Conservation (phyloP, 2,113 vertebrate species). For the Dinomys branickii region DNA sequence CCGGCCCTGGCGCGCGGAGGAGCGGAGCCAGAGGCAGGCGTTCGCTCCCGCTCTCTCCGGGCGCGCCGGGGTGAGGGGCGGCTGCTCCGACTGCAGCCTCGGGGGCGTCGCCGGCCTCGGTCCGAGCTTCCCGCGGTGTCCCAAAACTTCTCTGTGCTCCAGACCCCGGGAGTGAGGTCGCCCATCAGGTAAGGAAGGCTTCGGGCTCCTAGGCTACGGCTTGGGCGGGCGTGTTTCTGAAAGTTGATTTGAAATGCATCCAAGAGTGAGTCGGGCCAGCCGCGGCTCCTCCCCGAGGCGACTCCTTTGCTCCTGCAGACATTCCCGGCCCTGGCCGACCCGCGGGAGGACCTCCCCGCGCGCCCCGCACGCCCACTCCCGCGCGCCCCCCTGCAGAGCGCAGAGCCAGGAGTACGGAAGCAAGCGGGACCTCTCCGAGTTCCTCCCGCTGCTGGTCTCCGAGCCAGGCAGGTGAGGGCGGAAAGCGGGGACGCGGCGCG, state of each 20-base stretch:
- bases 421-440: constrained; percentile 11
- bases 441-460: background rate
- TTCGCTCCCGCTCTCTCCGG: constrained; percentile 43
- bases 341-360: constrained; percentile 55
- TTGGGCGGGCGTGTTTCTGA: constrained; percentile 59
- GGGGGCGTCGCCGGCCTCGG: background rate
- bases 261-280: constrained; percentile 66
- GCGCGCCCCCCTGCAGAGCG: constrained; percentile 11
- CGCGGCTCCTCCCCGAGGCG: constrained; percentile 75
- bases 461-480: constrained; percentile 68
- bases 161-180: background rate
- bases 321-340: constrained; percentile 59
- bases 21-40: constrained; percentile 57
- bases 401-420: constrained; percentile 21
- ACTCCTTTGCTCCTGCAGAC: constrained; percentile 68
- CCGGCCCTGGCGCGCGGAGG: constrained; percentile 45
- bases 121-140: background rate
- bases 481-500: background rate
- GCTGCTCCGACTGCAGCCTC: constrained; percentile 9
- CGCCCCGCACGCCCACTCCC: constrained; percentile 41
- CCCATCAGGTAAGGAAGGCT: constrained; percentile 71
- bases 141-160: background rate
- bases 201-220: background rate
- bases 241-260: constrained; percentile 81
- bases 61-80: constrained; percentile 32